Evolutionary conservation across 2,113 vertebrate genomes (phyloP), one percentile per base, ranked within the genome.

Genomic region (Lepisosteus oculatus): DNA sequence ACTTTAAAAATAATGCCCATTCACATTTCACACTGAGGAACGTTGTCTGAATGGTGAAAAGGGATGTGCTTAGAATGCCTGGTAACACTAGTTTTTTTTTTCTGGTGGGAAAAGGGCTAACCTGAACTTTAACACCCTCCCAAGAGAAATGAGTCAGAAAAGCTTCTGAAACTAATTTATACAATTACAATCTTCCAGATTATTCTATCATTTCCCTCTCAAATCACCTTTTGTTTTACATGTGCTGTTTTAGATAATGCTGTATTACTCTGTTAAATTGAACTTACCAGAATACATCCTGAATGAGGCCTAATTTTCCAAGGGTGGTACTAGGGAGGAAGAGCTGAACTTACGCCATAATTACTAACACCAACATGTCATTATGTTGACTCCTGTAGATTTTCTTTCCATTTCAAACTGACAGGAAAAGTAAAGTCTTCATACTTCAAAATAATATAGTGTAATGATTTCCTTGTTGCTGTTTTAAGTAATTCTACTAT

Each of bases 1-100:
- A 73, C 72, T 73, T 73, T 61, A 69, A 69, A 74, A 63, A 68
- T 74, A 69, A 69, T 74, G 68, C 61, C 72, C 57, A 74, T 68
- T 69, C 66, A 74, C 57, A 55, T 67, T 64, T 65, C 61, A 63
- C 72, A 64, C 67, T 74, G 67, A 44, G 72, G 45, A 43, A 57
- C 61, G n/a, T 43, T 7, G 54, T 12, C 13, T 74, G 67, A 69
- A 74, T 69, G 43, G 41, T 4, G 15, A 13, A 29, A 44, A 65
- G 44, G 61, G 61, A 74, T 74, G 67, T 69, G 66, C 72, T 68
- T 43, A 55, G 67, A 68, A 74, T 64, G 47, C 59, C 47, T 17
- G 66, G 3, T 55, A 56, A 62, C 13, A 55, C 47, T 64, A 7
- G 4, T 13, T n/a, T 61, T 69, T 68, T 69, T 74, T 43, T 65